Percentiles rank a stretch among this genome's conserved stretches.
phyloP scores from a whole-genome alignment of 2,888 invertebrate species.

The Noctuana brunneofusca region DNA sequence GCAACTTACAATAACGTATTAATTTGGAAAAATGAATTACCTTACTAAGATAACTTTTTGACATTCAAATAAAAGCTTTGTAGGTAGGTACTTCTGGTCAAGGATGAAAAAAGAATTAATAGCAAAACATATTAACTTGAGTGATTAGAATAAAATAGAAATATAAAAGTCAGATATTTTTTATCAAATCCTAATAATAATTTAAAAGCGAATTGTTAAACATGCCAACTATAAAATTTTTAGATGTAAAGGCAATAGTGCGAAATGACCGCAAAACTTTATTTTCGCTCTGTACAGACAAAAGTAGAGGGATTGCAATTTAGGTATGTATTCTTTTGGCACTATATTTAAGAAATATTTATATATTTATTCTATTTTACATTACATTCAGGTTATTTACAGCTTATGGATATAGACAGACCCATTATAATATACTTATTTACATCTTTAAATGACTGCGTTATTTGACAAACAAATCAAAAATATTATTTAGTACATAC shows the following conservation, averaged over 20 bases:
- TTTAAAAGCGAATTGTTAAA: conserved; percentile 62
- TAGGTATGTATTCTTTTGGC: conserved; percentile 71
- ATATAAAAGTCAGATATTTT: conserved; percentile 28
- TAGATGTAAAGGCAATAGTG: conserved; percentile 37
- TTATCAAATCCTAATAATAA: conserved; percentile 55
- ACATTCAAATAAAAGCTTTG: too few relatives aligned
- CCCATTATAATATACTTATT: conserved; percentile 63
- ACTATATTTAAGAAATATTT: conserved; percentile 78
- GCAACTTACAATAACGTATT: too few relatives aligned
- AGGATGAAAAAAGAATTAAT: background rate
- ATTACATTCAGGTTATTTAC: conserved; percentile 76
- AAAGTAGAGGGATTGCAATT: conserved; percentile 53
- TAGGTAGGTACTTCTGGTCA: background rate
- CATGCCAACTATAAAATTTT: conserved; percentile 49
- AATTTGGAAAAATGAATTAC: too few relatives aligned
- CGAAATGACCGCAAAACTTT: conserved; percentile 3
- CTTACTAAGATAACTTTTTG: too few relatives aligned
- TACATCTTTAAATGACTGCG: conserved; percentile 56
- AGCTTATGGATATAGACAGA: conserved; percentile 62
- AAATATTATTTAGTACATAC: too few relatives aligned
- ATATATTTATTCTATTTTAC: conserved; percentile 67
- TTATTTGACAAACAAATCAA: conserved; percentile 22
- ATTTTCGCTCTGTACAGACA: conserved; percentile 54
- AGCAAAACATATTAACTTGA: background rate
- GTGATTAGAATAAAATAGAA: conserved; percentile 16